phyloP scores from a whole-genome alignment of 2,888 invertebrate genomes.

The Agrotis ipsilon region DNA sequence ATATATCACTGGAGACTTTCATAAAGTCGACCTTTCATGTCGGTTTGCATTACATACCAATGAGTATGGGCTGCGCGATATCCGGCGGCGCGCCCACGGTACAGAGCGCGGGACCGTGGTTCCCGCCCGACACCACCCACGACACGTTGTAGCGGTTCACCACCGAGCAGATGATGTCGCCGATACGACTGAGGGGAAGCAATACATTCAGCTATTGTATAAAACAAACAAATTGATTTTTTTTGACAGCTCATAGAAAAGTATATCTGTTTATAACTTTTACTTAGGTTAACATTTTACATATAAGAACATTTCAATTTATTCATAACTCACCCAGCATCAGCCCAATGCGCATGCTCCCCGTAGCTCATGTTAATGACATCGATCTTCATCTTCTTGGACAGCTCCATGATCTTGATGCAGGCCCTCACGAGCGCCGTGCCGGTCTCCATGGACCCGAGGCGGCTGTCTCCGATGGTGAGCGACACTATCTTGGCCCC shows the following conservation, averaged over 20 bases:
- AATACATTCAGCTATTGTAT: no score
- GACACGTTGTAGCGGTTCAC: conserved; percentile 97
- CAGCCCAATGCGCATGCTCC: conserved; percentile 98
- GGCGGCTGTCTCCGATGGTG: conserved; percentile 97
- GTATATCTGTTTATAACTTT: no score
- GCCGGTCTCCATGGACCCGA: conserved; percentile 99
- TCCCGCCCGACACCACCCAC: conserved; percentile 98
- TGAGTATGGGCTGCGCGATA: conserved; percentile 95
- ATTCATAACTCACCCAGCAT: conserved; percentile 93
- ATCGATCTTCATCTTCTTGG: conserved; percentile 92
- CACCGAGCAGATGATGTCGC: conserved; percentile 96
- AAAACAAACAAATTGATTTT: no score
- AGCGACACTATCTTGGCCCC: conserved; percentile 98
- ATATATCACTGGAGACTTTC: no score
- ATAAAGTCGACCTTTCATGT: no score
- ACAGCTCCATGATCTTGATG: conserved; percentile 95
- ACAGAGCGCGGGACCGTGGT: conserved; percentile 97
- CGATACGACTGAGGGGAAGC: conserved; percentile 10
- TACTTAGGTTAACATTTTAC: no score
- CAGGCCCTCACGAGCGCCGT: conserved; percentile 98
- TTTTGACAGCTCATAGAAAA: no score
- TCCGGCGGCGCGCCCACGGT: conserved; percentile 98
- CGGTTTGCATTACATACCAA: conserved; percentile 90
- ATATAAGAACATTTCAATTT: no score
- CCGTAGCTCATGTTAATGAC: conserved; percentile 99